Conservation (phyloP, 1,140 invertebrate genomes). For the Battus philenor region DNA sequence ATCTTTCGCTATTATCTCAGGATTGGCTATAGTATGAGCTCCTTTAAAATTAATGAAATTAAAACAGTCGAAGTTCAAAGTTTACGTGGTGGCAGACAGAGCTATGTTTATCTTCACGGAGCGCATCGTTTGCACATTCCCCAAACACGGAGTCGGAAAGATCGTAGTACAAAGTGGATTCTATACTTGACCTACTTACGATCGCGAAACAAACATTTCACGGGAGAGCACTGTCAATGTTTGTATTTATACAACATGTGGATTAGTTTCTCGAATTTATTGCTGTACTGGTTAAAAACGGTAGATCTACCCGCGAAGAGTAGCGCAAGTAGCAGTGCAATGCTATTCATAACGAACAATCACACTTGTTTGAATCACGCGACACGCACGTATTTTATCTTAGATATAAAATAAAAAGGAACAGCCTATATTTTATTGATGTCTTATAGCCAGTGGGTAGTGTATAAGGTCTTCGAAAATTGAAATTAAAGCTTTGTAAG, state of each 20-base stretch:
- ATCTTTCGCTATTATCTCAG: too few relatives aligned
- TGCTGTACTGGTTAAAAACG: neutral
- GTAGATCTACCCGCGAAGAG: too few relatives aligned
- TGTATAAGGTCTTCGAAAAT: too few relatives aligned
- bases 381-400: too few relatives aligned
- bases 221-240: conserved; percentile 8
- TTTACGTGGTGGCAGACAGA: conserved; percentile 3
- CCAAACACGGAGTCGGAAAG: conserved; percentile 10
- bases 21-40: too few relatives aligned
- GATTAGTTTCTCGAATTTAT: conserved; percentile 1
- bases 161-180: conserved; percentile 10
- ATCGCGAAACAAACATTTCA: conserved; percentile 9
- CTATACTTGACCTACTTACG: conserved; percentile 8
- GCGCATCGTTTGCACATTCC: conserved; percentile 15
- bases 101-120: conserved; percentile 11
- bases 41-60: neutral
- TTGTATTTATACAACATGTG: conserved; percentile 1
- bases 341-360: too few relatives aligned
- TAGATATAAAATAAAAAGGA: too few relatives aligned
- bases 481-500: too few relatives aligned
- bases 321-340: too few relatives aligned
- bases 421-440: too few relatives aligned
- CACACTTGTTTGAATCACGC: too few relatives aligned
- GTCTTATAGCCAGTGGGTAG: too few relatives aligned
- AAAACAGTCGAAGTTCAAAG: neutral